A percentile compares a stretch with the other conserved stretches of the same genome.
Evolutionary conservation across 2,888 invertebrate genomes (phyloP).

Genomic region (Mythimna pallens): DNA sequence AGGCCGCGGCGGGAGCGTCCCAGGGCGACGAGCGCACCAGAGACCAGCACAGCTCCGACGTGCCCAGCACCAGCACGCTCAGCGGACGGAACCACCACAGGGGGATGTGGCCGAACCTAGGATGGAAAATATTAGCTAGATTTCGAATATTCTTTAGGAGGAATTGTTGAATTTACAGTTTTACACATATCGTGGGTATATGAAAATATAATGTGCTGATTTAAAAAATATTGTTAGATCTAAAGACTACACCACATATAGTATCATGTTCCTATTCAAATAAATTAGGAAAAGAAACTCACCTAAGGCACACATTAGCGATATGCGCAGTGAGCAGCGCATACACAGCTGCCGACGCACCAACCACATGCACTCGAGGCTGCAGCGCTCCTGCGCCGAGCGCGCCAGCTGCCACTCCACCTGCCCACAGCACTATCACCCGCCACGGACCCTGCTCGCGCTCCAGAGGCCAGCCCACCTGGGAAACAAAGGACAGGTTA

Average conservation of each 20-base stretch:
- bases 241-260: background rate
- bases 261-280: background rate
- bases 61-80: constrained; percentile 91
- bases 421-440: constrained; percentile 93
- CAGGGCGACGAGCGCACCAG: constrained; percentile 62
- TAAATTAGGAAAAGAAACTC: background rate
- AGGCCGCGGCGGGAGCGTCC: constrained; percentile 75
- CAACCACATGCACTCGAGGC: constrained; percentile 94
- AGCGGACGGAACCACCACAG: constrained; percentile 90
- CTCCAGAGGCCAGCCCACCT: constrained; percentile 91
- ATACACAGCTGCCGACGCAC: constrained; percentile 97
- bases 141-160: background rate
- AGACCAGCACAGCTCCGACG: constrained; percentile 91
- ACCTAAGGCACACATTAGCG: constrained; percentile 94
- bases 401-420: constrained; percentile 94
- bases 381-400: constrained; percentile 94
- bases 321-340: constrained; percentile 96
- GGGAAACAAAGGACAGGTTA: constrained; percentile 14
- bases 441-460: constrained; percentile 94
- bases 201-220: background rate
- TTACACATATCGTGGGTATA: background rate
- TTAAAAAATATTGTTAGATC: background rate
- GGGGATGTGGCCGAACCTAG: constrained; percentile 84
- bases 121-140: background rate
- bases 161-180: too few species aligned